Percentiles rank a stretch among this genome's conserved stretches.
Evolutionary conservation across 2,113 vertebrate species (phyloP).

Genomic region (Saguinus midas): DNA sequence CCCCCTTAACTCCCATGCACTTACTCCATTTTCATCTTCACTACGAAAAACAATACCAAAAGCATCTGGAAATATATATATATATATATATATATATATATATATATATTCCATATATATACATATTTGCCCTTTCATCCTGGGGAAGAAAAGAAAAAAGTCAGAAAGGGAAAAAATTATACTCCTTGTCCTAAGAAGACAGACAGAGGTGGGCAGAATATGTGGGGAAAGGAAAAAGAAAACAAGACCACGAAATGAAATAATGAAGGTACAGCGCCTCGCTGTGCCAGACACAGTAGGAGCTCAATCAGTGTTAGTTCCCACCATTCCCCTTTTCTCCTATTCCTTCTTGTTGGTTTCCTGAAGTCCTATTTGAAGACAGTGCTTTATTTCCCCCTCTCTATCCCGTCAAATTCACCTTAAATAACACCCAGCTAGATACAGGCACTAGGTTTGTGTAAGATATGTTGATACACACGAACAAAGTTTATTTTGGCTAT

Average conservation of each 20-base stretch:
- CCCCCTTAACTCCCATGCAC: constrained; percentile 83
- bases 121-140: constrained; percentile 66
- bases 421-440: constrained; percentile 76
- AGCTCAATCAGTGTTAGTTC: neutral
- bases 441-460: constrained; percentile 90
- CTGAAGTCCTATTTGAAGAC: constrained; percentile 55
- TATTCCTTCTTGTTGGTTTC: constrained; percentile 55
- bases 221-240: constrained; percentile 21
- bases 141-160: constrained; percentile 54
- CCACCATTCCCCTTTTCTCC: neutral
- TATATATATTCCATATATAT: neutral
- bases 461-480: constrained; percentile 96
- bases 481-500: constrained; percentile 96
- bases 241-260: constrained; percentile 50
- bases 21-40: constrained; percentile 84
- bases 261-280: neutral
- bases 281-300: neutral
- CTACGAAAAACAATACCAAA: constrained; percentile 72
- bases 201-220: constrained; percentile 47
- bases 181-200: constrained; percentile 66
- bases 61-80: constrained; percentile 61
- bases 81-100: no score
- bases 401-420: constrained; percentile 58
- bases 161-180: constrained; percentile 57
- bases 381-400: constrained; percentile 76